Evolutionary conservation across 1,140 invertebrate genomes (phyloP).

Genomic region (Heliconius himera): DNA sequence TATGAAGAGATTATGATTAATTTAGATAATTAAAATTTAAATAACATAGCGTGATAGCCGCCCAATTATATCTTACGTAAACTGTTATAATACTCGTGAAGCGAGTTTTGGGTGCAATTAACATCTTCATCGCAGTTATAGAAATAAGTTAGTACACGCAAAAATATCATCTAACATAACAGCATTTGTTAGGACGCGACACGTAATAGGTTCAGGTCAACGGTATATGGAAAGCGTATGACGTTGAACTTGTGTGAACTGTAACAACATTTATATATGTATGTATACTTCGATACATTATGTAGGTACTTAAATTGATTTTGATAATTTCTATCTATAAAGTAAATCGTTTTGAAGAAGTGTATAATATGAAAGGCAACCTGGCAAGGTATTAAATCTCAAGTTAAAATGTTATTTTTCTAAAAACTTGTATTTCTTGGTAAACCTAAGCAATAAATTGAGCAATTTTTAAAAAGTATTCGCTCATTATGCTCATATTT

Average conservation of each 20-base stretch:
- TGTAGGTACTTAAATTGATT: neutral
- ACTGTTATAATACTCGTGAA: constrained; percentile 24
- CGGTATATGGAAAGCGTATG: constrained; percentile 19
- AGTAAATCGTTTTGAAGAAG: no score
- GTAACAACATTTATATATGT: neutral
- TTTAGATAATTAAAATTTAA: constrained; percentile 6
- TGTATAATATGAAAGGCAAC: no score
- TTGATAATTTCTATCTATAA: no score
- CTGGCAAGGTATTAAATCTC: no score
- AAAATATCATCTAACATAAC: constrained; percentile 23
- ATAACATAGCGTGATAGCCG: constrained; percentile 24
- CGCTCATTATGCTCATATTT: no score
- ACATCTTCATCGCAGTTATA: constrained; percentile 18
- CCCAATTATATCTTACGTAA: constrained; percentile 33
- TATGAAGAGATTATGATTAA: neutral
- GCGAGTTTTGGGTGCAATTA: constrained; percentile 22
- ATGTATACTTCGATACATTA: neutral
- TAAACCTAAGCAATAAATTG: no score
- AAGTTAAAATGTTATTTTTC: no score
- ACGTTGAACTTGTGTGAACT: constrained; percentile 17
- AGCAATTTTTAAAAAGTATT: no score
- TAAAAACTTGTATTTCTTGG: no score
- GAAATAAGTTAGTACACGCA: constrained; percentile 30
- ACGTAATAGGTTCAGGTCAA: constrained; percentile 19
- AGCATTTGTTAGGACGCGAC: constrained; percentile 16